Evolutionary conservation across 2,888 invertebrate species (phyloP).

Genomic region (Oasisia sp.): DNA sequence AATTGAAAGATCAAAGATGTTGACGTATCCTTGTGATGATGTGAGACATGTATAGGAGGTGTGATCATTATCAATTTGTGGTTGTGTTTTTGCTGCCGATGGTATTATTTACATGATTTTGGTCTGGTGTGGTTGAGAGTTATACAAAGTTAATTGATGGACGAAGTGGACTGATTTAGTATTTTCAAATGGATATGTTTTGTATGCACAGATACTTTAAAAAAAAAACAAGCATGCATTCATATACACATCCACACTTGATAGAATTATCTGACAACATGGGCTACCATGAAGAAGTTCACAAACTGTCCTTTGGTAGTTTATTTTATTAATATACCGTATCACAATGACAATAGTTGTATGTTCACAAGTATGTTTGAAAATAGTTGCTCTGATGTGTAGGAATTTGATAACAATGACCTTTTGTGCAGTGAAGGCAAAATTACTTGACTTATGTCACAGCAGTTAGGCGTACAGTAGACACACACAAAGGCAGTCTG

Average conservation of each 20-base stretch:
- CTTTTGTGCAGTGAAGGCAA: too few relatives aligned
- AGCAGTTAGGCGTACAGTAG: too few relatives aligned
- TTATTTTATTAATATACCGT: too few relatives aligned
- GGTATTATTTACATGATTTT: neutral
- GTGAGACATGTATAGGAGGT: neutral
- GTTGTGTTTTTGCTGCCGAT: neutral
- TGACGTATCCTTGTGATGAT: neutral
- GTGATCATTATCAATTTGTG: neutral
- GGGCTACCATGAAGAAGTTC: neutral
- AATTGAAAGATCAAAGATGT: conserved; percentile 12
- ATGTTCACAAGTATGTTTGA: too few relatives aligned
- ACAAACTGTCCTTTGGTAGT: neutral
- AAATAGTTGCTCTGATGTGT: too few relatives aligned
- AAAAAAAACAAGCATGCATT: neutral
- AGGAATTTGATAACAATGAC: too few relatives aligned
- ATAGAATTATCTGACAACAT: neutral
- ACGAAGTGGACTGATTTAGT: neutral
- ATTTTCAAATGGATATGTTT: neutral
- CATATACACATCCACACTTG: neutral
- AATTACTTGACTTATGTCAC: too few relatives aligned
- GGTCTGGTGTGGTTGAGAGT: neutral
- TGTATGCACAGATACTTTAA: neutral
- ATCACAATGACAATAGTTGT: too few relatives aligned
- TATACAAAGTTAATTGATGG: neutral
- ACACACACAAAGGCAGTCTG: too few relatives aligned